phyloP scores from a whole-genome alignment of 2,113 vertebrate species.

The Podocnemis expansa region DNA sequence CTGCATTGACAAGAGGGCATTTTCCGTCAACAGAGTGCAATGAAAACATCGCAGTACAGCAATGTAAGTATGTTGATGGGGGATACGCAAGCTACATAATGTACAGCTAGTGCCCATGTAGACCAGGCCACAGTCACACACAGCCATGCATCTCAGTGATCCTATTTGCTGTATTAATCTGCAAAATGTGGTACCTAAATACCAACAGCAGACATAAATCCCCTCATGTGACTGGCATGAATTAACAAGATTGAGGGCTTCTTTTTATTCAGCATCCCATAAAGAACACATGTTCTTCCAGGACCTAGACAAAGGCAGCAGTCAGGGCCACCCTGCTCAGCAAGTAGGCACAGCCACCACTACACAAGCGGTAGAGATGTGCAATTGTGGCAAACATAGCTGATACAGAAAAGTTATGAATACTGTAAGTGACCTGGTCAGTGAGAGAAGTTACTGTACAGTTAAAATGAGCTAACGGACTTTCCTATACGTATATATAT shows the following conservation, averaged over 20 bases:
- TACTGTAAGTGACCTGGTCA: neutral
- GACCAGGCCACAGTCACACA: neutral
- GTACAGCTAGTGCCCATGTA: too few species aligned
- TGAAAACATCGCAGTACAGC: too few species aligned
- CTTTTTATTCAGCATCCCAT: neutral
- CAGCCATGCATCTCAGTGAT: neutral
- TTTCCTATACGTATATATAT: neutral
- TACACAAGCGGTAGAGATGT: neutral
- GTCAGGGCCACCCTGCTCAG: neutral
- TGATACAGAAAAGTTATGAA: neutral
- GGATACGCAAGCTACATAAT: too few species aligned
- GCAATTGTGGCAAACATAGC: neutral
- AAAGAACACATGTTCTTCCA: rapidly evolving
- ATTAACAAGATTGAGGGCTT: neutral
- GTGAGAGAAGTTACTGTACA: neutral
- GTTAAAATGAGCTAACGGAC: neutral
- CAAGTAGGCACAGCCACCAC: neutral
- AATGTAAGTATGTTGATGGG: too few species aligned
- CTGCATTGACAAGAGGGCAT: too few species aligned
- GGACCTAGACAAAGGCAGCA: neutral
- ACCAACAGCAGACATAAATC: neutral
- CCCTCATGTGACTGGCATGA: neutral
- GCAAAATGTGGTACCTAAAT: neutral
- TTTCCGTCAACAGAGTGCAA: too few species aligned
- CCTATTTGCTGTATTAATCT: constrained; percentile 1